Conservation (phyloP, 2,888 invertebrate species). For the Trichogramma dendrolimi region DNA sequence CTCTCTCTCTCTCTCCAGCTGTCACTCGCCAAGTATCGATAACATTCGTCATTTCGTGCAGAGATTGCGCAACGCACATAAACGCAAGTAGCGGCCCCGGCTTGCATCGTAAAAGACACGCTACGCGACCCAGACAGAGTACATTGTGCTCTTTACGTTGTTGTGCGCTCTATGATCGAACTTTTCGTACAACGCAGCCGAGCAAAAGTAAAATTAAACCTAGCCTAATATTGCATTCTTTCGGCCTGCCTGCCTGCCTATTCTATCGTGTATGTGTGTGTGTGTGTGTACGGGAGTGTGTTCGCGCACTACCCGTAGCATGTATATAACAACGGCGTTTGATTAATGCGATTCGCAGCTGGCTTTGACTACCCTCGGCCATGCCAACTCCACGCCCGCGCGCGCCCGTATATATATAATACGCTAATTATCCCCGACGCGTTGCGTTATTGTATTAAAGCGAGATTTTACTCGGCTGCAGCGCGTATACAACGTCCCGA, state of each 20-base stretch:
- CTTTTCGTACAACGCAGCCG: too few species aligned
- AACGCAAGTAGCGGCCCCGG: neutral
- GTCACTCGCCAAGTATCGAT: conserved; percentile 50
- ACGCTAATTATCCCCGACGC: conserved; percentile 22
- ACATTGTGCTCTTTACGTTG: too few species aligned
- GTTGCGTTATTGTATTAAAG: conserved; percentile 32
- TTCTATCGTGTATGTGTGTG: too few species aligned
- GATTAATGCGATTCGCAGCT: conserved; percentile 52
- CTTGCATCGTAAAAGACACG: too few species aligned
- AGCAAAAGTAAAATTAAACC: too few species aligned
- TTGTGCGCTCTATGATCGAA: too few species aligned
- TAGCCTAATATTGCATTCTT: too few species aligned
- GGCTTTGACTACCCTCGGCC: conserved; percentile 41
- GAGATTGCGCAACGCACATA: conserved; percentile 18
- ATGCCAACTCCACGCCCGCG: conserved; percentile 26
- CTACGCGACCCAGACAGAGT: too few species aligned
- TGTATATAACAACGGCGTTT: conserved; percentile 31
- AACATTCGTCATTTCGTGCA: conserved; percentile 43
- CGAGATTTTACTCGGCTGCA: conserved; percentile 28
- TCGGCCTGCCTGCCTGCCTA: too few species aligned
- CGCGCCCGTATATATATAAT: conserved; percentile 4
- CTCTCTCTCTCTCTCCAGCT: conserved; percentile 9
- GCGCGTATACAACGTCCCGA: too few species aligned
- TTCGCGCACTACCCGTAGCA: neutral
- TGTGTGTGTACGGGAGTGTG: too few species aligned